Conservation (phyloP, 2,888 invertebrate species). For the Scelioninae gen. 1 region DNA sequence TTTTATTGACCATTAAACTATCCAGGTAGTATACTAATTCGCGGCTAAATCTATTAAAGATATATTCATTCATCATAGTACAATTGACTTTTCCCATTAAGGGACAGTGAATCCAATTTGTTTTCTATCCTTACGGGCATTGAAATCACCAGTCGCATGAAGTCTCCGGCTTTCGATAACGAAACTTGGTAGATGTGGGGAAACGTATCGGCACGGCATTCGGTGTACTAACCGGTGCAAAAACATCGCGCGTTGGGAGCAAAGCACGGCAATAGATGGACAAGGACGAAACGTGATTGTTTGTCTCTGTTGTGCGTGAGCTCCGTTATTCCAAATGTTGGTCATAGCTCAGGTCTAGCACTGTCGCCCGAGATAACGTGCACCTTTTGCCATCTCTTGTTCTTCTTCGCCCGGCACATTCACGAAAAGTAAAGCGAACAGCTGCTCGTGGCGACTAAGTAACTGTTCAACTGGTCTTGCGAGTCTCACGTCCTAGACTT, state of each 20-base stretch:
- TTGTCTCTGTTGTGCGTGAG: conserved; percentile 30
- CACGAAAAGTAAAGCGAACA: conserved; percentile 70
- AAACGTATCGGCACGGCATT: conserved; percentile 37
- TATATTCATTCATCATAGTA: no score
- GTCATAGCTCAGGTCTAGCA: conserved; percentile 57
- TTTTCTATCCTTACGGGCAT: conserved; percentile 72
- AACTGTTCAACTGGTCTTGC: conserved; percentile 76
- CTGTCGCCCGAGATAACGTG: conserved; percentile 46
- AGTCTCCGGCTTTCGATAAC: conserved; percentile 50
- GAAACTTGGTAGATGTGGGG: conserved; percentile 34
- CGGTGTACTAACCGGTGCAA: conserved; percentile 73
- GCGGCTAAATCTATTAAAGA: no score
- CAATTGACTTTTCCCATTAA: conserved; percentile 6
- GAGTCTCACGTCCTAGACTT: conserved; percentile 78
- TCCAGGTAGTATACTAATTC: no score
- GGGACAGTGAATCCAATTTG: conserved; percentile 25
- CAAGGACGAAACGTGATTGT: conserved; percentile 19
- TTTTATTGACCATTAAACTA: no score
- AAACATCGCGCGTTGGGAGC: conserved; percentile 69
- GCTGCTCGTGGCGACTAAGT: conserved; percentile 58
- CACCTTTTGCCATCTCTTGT: conserved; percentile 49
- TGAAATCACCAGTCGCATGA: conserved; percentile 73
- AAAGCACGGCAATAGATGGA: conserved; percentile 7
- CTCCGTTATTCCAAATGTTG: conserved; percentile 67
- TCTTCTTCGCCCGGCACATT: conserved; percentile 54